Base-by-base conservation (phyloP, 2,888 invertebrate genomes). In the Plagodis pulveraria region DNA sequence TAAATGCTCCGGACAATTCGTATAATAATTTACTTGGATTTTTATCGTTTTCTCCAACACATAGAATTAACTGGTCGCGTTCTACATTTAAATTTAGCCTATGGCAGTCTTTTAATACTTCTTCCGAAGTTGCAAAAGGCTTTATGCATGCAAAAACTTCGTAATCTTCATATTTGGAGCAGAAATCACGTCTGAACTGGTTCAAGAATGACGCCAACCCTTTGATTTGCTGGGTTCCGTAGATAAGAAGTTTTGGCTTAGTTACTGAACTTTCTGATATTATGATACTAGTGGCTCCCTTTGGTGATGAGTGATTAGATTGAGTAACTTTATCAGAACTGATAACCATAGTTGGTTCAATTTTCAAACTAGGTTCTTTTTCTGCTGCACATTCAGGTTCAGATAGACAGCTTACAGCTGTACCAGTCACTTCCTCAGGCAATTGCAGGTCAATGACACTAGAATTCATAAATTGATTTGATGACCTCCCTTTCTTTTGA, bases 41-140 rank as follows among this genome's bases (percentile, higher is more conserved):
- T 32, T 5, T 42, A 9, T 54, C 54, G 11, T 48, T 54, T 35
- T 54, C 54, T 22, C 54, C 54, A n/a, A 54, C 47, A 33, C 54
- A 54, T 10, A 48, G 9, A 35, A 54, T 33, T 4, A 54, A 1
- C 10, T 54, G 48, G n/a, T 54, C 54, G 34, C 47, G 47, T 34
- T 47, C 11, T 47, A 9, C 35, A 43, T 42, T 35, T 6, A 48
- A 7, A 10, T 32, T 11, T 2, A 41, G 5, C 8, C 2, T 10
- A 5, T 41, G 33, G 12, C 53, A 53, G 12, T 42, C 5, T 36
- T 43, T 47, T 0, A 54, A n/a, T 6, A 54, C 41, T 22, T 54
- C 42, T 11, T 54, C 43, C 2, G 47, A 9, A 6, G 34, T 35
- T 22, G 48, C 54, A 6, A 9, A 43, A 2, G 54, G 48, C 22